Conservation (phyloP, 2,113 vertebrate species). For the Cavia aperea region DNA sequence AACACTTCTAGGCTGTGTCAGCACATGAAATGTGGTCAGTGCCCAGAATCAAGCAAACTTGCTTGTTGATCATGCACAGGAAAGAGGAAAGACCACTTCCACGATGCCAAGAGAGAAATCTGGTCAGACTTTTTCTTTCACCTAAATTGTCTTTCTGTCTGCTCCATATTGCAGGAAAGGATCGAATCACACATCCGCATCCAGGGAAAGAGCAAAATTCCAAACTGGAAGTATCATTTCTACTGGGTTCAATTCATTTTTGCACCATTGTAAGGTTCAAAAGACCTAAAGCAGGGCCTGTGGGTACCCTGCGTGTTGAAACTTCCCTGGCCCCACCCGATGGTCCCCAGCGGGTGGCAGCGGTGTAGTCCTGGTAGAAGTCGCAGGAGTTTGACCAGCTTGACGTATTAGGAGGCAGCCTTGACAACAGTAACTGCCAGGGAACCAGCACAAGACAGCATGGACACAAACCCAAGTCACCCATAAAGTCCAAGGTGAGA, state of each 20-base stretch:
- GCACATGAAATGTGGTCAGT: fast-evolving
- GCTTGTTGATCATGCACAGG: not conserved
- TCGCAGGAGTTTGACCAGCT: not conserved
- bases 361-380: not conserved
- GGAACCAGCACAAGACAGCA: not conserved
- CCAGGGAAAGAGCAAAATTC: not conserved
- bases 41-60: not conserved
- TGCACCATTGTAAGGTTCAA: not conserved
- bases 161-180: not conserved
- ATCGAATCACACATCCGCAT: not conserved
- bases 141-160: not conserved
- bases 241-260: not conserved
- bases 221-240: not conserved
- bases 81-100: not conserved
- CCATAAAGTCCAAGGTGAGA: not conserved
- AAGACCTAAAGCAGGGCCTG: not conserved
- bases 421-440: not conserved
- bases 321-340: fast-evolving
- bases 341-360: not conserved
- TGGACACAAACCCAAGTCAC: not conserved
- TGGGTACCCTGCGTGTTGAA: not conserved
- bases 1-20: not conserved
- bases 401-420: not conserved
- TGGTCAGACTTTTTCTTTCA: not conserved
- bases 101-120: not conserved